These are phyloP conservation scores for Trichogramma dendrolimi DNA, from an alignment of 2,888 invertebrate genomes.

Conservation along the genomic window DNA sequence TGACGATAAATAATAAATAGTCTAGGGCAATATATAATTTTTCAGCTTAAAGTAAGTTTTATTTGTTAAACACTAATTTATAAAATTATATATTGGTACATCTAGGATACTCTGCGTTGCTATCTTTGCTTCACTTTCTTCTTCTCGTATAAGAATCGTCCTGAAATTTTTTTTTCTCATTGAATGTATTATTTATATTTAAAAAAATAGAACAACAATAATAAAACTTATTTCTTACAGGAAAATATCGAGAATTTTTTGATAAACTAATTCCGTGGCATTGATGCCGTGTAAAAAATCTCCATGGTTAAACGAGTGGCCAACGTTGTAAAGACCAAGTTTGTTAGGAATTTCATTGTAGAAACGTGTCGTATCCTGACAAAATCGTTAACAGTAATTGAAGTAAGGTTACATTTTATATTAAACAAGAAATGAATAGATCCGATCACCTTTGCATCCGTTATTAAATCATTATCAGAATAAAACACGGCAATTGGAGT, in stretches of 20 bases:
- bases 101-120: no score
- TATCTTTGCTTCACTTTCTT: no score
- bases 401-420: not conserved
- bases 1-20: no score
- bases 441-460: not conserved
- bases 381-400: not conserved
- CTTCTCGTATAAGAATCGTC: no score
- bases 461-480: not conserved
- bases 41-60: no score
- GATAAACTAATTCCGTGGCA: slow-evolving; percentile 60
- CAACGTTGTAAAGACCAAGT: slow-evolving; percentile 58
- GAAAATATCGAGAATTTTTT: slow-evolving; percentile 53
- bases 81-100: no score
- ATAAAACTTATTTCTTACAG: slow-evolving; percentile 4
- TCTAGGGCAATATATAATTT: no score
- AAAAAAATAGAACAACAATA: no score
- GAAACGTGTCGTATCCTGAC: slow-evolving; percentile 59
- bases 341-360: slow-evolving; percentile 56
- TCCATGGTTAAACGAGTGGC: slow-evolving; percentile 66
- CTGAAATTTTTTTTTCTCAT: no score
- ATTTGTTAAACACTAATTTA: no score
- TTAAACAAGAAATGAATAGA: not conserved
- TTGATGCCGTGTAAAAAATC: slow-evolving; percentile 68
- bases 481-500: slow-evolving; percentile 5
- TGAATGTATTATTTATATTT: no score